These are phyloP conservation scores for Gavialis gangeticus DNA, from an alignment of 2,113 vertebrate species.

Conservation along the genomic window DNA sequence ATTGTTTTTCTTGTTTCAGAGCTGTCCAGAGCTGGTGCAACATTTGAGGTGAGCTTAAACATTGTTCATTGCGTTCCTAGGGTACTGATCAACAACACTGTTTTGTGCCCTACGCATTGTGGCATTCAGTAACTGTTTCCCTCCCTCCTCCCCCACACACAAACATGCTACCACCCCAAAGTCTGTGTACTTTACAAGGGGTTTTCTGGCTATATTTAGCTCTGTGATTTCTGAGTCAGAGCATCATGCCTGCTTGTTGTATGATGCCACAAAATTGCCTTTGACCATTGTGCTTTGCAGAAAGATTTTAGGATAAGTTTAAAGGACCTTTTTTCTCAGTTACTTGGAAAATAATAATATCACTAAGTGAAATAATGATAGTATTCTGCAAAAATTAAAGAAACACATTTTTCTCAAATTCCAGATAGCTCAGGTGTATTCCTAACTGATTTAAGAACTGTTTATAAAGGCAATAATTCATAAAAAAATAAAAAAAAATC, in stretches of 20 bases:
- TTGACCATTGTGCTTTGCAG: background rate
- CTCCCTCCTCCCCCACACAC: background rate
- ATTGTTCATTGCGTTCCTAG: background rate
- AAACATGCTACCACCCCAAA: background rate
- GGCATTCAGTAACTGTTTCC: background rate
- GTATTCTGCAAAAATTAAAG: background rate
- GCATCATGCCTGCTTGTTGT: background rate
- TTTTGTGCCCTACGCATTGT: background rate
- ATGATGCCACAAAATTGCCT: background rate
- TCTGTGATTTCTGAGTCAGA: background rate
- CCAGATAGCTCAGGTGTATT: background rate
- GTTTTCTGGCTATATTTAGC: background rate
- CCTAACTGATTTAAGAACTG: background rate
- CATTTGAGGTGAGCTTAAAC: conserved; percentile 88
- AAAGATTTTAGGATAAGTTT: background rate
- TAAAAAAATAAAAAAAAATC: background rate
- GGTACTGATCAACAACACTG: background rate
- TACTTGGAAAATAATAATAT: too few species aligned
- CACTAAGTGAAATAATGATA: too few species aligned
- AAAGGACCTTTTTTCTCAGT: too few species aligned
- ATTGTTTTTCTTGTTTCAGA: conserved; percentile 83
- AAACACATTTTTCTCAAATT: background rate
- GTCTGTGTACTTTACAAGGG: background rate
- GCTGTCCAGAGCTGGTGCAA: conserved; percentile 94
- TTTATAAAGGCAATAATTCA: background rate